Conservation (phyloP, 2,797 vertebrate species). For the Channa striata region DNA sequence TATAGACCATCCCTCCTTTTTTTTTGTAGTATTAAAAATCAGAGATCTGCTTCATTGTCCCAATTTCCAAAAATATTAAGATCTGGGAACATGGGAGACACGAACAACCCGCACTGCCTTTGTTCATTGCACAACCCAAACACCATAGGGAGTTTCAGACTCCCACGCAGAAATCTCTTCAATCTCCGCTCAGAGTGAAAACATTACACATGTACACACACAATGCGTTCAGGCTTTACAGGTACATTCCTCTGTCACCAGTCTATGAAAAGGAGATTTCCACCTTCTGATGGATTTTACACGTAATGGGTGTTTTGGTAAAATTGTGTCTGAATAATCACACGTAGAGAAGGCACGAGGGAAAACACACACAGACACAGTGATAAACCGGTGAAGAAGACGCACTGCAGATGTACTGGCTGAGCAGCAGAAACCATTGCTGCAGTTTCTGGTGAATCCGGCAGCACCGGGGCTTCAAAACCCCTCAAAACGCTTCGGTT, state of each 20-base stretch:
- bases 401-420: slow-evolving; percentile 51
- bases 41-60: slow-evolving; percentile 30
- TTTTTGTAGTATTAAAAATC: neutral
- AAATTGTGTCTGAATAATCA: slow-evolving; percentile 19
- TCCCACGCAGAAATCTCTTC: slow-evolving; percentile 40
- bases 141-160: slow-evolving; percentile 31
- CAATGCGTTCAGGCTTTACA: neutral
- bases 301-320: slow-evolving; percentile 7
- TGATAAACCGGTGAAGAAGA: slow-evolving; percentile 11
- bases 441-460: slow-evolving; percentile 45
- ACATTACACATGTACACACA: slow-evolving; percentile 20
- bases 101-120: slow-evolving; percentile 11
- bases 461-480: slow-evolving; percentile 38
- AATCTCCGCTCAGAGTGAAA: slow-evolving; percentile 14
- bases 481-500: slow-evolving; percentile 18
- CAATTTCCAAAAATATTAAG: slow-evolving; percentile 47
- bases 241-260: neutral
- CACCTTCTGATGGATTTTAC: slow-evolving; percentile 13
- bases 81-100: slow-evolving; percentile 22
- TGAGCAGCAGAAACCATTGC: slow-evolving; percentile 34
- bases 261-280: neutral
- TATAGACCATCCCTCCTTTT: neutral
- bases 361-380: slow-evolving; percentile 14
- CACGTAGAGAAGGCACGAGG: slow-evolving; percentile 6
- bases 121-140: slow-evolving; percentile 30